These are phyloP conservation scores for Philaethria dido DNA, from an alignment of 2,888 invertebrate genomes.

Conservation along the genomic window DNA sequence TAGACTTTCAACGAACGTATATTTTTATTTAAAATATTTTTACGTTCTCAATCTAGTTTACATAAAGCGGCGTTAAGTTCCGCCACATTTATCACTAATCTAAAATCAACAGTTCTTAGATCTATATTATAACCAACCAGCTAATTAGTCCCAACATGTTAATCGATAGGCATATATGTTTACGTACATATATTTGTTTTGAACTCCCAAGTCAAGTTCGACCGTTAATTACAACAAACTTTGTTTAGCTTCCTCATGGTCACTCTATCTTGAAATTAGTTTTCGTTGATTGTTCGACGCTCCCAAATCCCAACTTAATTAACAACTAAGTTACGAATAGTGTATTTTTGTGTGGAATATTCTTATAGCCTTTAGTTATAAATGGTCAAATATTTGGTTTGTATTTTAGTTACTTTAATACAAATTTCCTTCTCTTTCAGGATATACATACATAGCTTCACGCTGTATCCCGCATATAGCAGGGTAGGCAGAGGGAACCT, in stretches of 20 bases:
- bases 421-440: too few species aligned
- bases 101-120: neutral
- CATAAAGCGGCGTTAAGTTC: too few species aligned
- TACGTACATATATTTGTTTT: slow-evolving; percentile 3
- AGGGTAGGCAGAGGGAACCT: too few species aligned
- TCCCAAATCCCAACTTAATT: slow-evolving; percentile 53
- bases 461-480: too few species aligned
- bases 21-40: too few species aligned
- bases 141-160: neutral
- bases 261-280: slow-evolving; percentile 40
- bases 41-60: too few species aligned
- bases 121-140: neutral
- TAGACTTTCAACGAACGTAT: too few species aligned
- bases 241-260: slow-evolving; percentile 25
- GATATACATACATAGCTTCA: too few species aligned
- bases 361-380: slow-evolving; percentile 1
- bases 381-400: too few species aligned
- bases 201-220: slow-evolving; percentile 15
- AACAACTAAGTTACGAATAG: slow-evolving; percentile 38
- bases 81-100: too few species aligned
- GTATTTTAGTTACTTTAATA: too few species aligned
- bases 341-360: slow-evolving; percentile 17
- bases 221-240: slow-evolving; percentile 22
- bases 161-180: slow-evolving; percentile 5
- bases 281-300: slow-evolving; percentile 46